Evolutionary conservation across 2,888 invertebrate species (phyloP).

Genomic region (Drosophila neotestacea): DNA sequence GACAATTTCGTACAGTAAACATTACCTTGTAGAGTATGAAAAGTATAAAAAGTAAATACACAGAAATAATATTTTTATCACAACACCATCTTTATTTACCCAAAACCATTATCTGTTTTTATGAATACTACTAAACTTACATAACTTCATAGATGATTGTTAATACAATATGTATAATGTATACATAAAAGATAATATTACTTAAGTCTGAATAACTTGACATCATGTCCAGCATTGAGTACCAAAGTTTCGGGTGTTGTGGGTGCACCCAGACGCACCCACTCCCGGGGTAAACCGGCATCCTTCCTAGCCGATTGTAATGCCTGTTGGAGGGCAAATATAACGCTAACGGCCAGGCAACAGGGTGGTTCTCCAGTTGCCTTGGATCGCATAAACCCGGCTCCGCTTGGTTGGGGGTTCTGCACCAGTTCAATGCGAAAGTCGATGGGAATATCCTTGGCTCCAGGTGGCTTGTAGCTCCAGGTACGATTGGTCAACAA

Average conservation of each 20-base stretch:
- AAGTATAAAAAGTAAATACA: neutral
- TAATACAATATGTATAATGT: neutral
- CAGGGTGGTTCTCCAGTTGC: slow-evolving; percentile 89
- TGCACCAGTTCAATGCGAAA: slow-evolving; percentile 90
- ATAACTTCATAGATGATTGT: neutral
- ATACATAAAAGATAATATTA: slow-evolving; percentile 7
- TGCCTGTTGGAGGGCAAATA: slow-evolving; percentile 90
- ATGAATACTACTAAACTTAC: neutral
- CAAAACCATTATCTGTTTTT: neutral
- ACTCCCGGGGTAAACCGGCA: slow-evolving; percentile 85
- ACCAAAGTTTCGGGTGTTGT: slow-evolving; percentile 82
- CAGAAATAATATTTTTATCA: neutral
- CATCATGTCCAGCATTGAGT: slow-evolving; percentile 75
- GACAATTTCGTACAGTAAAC: too few relatives aligned
- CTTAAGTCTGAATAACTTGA: slow-evolving; percentile 55
- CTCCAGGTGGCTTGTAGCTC: slow-evolving; percentile 92
- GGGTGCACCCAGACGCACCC: slow-evolving; percentile 82
- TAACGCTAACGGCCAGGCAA: slow-evolving; percentile 86
- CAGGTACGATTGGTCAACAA: slow-evolving; percentile 92
- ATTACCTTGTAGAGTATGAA: neutral
- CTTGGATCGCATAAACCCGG: slow-evolving; percentile 91
- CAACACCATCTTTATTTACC: neutral
- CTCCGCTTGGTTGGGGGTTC: slow-evolving; percentile 87
- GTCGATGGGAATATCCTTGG: slow-evolving; percentile 92
- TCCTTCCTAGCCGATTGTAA: slow-evolving; percentile 89